These are phyloP conservation scores for Danio jaintianensis DNA, from an alignment of 2,797 vertebrate genomes.

Conservation along the genomic window DNA sequence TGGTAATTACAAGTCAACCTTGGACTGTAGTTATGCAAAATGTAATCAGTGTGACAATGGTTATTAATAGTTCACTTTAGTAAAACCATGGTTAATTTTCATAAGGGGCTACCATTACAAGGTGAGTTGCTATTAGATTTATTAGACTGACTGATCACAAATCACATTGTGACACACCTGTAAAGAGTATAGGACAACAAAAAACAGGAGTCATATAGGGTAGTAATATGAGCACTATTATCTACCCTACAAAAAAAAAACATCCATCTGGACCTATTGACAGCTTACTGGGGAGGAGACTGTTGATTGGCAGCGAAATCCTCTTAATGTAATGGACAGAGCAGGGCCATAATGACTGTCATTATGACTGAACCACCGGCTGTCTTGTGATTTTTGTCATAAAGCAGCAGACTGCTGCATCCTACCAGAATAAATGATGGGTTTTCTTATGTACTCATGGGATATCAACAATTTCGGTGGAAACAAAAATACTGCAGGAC, in stretches of 20 bases:
- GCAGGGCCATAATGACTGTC: conserved; percentile 11
- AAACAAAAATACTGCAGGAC: not conserved
- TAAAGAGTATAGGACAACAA: not conserved
- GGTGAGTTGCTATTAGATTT: no score
- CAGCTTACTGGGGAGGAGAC: not conserved
- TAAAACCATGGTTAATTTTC: not conserved
- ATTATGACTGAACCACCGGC: conserved; percentile 22
- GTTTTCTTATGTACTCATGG: conserved; percentile 22
- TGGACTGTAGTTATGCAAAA: no score
- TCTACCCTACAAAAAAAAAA: not conserved
- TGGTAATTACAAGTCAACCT: no score
- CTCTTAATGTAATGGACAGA: conserved; percentile 1
- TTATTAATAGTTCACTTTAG: no score
- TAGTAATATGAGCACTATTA: not conserved
- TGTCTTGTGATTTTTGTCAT: conserved; percentile 24
- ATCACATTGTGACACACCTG: not conserved
- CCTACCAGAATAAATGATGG: conserved; percentile 1
- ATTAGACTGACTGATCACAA: not conserved
- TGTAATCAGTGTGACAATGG: no score
- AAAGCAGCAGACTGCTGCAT: conserved; percentile 26
- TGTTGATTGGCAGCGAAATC: not conserved
- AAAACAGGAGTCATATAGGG: no score
- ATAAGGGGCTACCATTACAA: no score
- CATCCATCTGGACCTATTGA: not conserved
- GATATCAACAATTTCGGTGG: conserved; percentile 2